Evolutionary conservation across 2,113 vertebrate genomes (phyloP).

Genomic region (Camelus bactrianus): DNA sequence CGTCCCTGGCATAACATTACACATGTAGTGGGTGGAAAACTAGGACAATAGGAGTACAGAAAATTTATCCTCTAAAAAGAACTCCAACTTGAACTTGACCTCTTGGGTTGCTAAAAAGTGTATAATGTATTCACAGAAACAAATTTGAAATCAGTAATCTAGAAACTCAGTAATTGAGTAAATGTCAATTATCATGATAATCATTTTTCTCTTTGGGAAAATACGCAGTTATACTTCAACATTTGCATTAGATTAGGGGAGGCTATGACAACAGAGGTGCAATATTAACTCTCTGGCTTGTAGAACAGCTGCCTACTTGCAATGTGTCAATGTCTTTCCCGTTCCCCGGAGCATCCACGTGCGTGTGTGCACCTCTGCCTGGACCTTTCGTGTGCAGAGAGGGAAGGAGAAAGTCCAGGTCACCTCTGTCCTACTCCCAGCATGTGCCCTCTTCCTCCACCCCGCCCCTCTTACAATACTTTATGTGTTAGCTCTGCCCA

Average conservation of each 20-base stretch:
- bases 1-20: background rate
- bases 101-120: background rate
- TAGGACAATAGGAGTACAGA: background rate
- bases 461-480: background rate
- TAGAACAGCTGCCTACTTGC: background rate
- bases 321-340: background rate
- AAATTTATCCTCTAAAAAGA: background rate
- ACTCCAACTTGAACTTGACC: background rate
- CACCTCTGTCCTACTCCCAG: accelerated
- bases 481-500: background rate
- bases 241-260: background rate
- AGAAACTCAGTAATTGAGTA: background rate
- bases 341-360: background rate
- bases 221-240: background rate
- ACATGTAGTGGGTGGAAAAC: background rate
- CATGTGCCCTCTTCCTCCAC: accelerated
- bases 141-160: background rate
- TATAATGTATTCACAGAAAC: background rate
- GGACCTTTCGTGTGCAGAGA: background rate
- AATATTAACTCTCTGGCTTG: background rate
- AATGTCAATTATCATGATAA: no score
- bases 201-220: background rate
- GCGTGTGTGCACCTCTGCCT: background rate
- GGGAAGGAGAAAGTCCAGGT: background rate
- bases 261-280: background rate